phyloP scores from a whole-genome alignment of 92 coral and sea anemone genomes.

The Parazoanthus atlanticus region DNA sequence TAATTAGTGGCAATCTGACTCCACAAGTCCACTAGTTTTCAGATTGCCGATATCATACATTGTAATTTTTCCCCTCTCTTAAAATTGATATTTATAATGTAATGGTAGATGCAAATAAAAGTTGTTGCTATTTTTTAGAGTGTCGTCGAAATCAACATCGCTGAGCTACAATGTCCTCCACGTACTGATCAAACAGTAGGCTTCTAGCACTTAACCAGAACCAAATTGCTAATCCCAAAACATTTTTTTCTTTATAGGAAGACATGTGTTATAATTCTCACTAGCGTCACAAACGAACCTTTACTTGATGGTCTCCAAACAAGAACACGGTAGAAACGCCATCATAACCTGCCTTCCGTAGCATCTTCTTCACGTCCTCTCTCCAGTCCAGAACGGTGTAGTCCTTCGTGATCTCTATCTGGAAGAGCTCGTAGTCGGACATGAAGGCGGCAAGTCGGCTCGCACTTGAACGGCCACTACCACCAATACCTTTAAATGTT shows the following conservation, averaged over 20 bases:
- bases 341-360: constrained; percentile 89
- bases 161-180: too few relatives aligned
- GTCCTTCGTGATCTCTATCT: constrained; percentile 95
- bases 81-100: too few relatives aligned
- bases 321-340: constrained; percentile 88
- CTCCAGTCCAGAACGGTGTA: constrained; percentile 91
- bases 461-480: constrained; percentile 93
- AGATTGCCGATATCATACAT: too few relatives aligned
- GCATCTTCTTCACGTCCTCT: constrained; percentile 91
- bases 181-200: too few relatives aligned
- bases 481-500: constrained; percentile 85
- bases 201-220: too few relatives aligned
- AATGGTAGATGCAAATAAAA: too few relatives aligned
- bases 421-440: constrained; percentile 96
- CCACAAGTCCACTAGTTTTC: too few relatives aligned
- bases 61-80: too few relatives aligned
- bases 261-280: neutral
- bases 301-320: constrained; percentile 95
- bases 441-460: constrained; percentile 94
- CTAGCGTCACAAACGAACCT: constrained; percentile 49
- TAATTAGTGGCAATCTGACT: too few relatives aligned
- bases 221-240: neutral
- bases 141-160: too few relatives aligned
- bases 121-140: too few relatives aligned
- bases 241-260: neutral